Base-by-base conservation (phyloP, 2,797 vertebrate species). In the Trichosurus vulpecula region DNA sequence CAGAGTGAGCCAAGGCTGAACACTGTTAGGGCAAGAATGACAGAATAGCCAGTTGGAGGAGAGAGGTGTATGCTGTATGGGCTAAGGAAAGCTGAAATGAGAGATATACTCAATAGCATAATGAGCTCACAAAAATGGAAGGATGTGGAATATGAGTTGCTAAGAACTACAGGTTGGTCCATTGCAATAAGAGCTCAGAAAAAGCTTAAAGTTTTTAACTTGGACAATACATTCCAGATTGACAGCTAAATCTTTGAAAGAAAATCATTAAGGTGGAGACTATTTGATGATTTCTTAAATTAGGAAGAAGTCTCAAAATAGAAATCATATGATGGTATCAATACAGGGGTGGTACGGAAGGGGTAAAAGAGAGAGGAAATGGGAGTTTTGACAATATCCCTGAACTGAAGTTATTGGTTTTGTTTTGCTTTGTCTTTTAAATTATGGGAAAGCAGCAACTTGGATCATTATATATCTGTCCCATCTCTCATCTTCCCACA, bases 391-490 rank as follows among this genome's bases (percentile, higher is more conserved):
- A 95, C n/a, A 89, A 31, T 56, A 91, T 57, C 92, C 92, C 66
- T 95, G 89, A 93, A 56, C 41, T 22, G 6, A 91, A 35, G 16
- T 31, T 81, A 47, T 81, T 6, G 52, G 0, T 94, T 92, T 74
- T 9, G 61, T 91, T 96, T 4, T 89, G 47, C 91, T 61, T 66
- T 47, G 52, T 57, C 51, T 51, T 92, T 94, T 95, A 91, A 91
- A 27, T 53, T 92, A 12, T 92, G 54, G 25, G 51, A 91, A 92
- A 96, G 93, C 12, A 54, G 94, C 95, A 66, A 27, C 87, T 95
- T 52, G 55, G 29, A 52, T 94, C 47, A 35, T 91, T 93, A 81
- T 81, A 54, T 94, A 93, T 90, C 87, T 58, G 55, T 13, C 10
- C 27, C 92, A 81, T 66, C 61, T 51, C 91, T 55, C n/a, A 55